Percentiles rank a stretch among this genome's conserved stretches.
Evolutionary conservation across 2,113 vertebrate species (phyloP).

Genomic region (Ceratotherium simum): DNA sequence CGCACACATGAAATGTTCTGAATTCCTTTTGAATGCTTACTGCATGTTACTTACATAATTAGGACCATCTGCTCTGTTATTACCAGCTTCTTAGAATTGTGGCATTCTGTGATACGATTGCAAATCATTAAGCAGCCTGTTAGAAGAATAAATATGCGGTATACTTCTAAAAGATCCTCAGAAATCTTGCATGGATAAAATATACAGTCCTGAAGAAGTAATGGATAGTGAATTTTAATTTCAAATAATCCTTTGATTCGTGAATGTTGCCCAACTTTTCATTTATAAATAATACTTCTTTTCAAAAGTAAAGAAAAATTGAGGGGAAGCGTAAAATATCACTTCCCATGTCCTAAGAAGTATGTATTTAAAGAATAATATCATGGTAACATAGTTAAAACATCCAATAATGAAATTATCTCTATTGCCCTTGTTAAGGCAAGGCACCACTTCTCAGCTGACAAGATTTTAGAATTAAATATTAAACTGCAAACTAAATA

Average conservation of each 20-base stretch:
- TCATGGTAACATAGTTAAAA: background rate
- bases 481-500: background rate
- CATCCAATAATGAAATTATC: background rate
- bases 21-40: slow-evolving; percentile 68
- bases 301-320: background rate
- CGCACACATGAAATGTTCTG: background rate
- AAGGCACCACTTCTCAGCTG: rapidly evolving
- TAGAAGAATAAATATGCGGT: slow-evolving; percentile 33
- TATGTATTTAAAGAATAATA: background rate
- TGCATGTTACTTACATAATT: slow-evolving; percentile 78
- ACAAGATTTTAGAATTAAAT: background rate
- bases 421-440: background rate
- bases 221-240: slow-evolving; percentile 14
- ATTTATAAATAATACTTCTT: background rate
- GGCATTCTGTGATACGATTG: slow-evolving; percentile 37
- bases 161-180: background rate
- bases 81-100: slow-evolving; percentile 65
- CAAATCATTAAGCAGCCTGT: slow-evolving; percentile 70
- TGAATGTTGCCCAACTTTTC: background rate
- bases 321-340: background rate
- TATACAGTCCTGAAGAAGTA: background rate
- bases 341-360: background rate
- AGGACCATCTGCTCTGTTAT: slow-evolving; percentile 74
- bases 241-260: background rate
- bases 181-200: background rate